Conservation (phyloP, 1,140 invertebrate species). For the Diuraphis noxia region DNA sequence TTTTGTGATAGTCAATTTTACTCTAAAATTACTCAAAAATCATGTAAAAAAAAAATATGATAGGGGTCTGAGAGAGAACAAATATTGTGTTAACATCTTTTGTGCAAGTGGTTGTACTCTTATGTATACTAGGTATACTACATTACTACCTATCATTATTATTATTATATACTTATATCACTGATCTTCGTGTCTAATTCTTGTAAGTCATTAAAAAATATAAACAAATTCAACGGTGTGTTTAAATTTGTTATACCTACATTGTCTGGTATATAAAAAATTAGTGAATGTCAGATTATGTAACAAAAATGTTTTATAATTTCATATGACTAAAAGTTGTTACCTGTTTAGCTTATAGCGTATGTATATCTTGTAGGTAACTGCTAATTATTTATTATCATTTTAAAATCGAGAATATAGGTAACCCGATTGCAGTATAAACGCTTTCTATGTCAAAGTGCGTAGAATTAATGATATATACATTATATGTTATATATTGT, state of each 20-base stretch:
- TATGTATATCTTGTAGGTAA: neutral
- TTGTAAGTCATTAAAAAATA: neutral
- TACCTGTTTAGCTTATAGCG: neutral
- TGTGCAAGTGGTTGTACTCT: neutral
- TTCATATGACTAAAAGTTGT: neutral
- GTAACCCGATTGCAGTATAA: neutral
- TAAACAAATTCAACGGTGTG: neutral
- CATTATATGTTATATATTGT: neutral
- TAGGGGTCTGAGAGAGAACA: neutral
- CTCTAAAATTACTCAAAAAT: no score
- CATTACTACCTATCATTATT: neutral
- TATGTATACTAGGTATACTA: neutral
- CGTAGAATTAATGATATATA: neutral
- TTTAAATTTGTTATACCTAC: neutral
- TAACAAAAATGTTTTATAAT: neutral
- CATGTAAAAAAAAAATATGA: no score
- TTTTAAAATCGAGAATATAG: conserved; percentile 4
- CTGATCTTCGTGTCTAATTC: neutral
- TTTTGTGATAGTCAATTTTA: no score
- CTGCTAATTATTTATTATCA: conserved; percentile 11
- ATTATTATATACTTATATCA: neutral
- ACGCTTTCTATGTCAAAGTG: conserved; percentile 4
- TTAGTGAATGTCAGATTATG: conserved; percentile 6
- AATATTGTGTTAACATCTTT: no score
- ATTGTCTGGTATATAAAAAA: neutral